Conservation (phyloP, 2,888 invertebrate genomes). For the Labia minor region DNA sequence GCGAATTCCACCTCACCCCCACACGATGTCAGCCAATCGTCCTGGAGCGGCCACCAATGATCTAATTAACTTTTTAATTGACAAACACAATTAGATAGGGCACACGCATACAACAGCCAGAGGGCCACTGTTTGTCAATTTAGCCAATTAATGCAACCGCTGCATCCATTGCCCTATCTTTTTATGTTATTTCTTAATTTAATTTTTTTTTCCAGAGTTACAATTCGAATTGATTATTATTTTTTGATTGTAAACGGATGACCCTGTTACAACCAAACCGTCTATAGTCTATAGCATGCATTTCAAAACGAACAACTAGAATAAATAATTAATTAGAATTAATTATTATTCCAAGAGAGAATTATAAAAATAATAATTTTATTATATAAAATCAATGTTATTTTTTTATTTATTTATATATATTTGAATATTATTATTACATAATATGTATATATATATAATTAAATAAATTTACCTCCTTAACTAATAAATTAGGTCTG, state of each 20-base stretch:
- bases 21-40: not conserved
- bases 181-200: not conserved
- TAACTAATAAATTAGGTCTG: too few species aligned
- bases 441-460: too few species aligned
- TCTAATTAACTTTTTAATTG: not conserved
- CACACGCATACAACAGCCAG: not conserved
- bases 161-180: not conserved
- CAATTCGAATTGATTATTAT: not conserved
- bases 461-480: too few species aligned
- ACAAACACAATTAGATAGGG: not conserved
- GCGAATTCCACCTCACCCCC: not conserved
- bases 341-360: too few species aligned
- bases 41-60: not conserved
- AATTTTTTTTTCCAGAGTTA: not conserved
- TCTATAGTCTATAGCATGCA: too few species aligned
- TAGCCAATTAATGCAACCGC: constrained; percentile 7
- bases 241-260: not conserved
- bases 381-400: too few species aligned
- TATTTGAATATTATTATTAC: too few species aligned
- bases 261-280: not conserved
- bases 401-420: too few species aligned
- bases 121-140: constrained; percentile 4
- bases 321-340: too few species aligned
- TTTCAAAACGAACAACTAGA: too few species aligned
- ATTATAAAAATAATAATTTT: too few species aligned